These are phyloP conservation scores for Platycercus adscitus DNA, from an alignment of 2,113 vertebrate species.

Conservation along the genomic window DNA sequence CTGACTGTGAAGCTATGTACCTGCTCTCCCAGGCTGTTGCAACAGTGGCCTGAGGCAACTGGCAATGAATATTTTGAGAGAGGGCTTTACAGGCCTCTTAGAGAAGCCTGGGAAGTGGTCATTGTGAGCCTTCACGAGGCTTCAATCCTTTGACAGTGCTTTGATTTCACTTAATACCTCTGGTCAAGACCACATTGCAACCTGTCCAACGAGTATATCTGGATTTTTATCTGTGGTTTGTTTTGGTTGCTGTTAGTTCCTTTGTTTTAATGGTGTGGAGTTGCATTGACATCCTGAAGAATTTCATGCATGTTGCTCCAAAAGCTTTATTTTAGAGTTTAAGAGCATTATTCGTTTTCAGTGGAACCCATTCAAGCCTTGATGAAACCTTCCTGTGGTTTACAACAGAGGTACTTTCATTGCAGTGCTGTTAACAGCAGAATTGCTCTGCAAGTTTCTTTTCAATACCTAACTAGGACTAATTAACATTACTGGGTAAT, in stretches of 20 bases:
- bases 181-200: not conserved
- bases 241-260: not conserved
- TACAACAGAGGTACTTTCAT: not conserved
- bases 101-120: not conserved
- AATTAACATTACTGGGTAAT: slow-evolving; percentile 22
- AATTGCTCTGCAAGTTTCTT: not conserved
- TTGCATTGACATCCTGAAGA: not conserved
- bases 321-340: not conserved
- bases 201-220: not conserved
- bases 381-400: not conserved
- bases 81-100: not conserved
- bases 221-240: not conserved
- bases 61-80: not conserved
- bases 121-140: not conserved
- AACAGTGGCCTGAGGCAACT: not conserved
- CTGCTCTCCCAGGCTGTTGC: not conserved
- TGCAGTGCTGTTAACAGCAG: not conserved
- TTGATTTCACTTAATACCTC: not conserved
- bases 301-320: not conserved
- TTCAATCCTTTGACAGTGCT: not conserved
- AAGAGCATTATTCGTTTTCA: not conserved
- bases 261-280: not conserved
- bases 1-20: not conserved
- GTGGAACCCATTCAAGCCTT: not conserved
- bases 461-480: not conserved